phyloP scores from a whole-genome alignment of 2,888 invertebrate species.

The Pardosa pseudoannulata region DNA sequence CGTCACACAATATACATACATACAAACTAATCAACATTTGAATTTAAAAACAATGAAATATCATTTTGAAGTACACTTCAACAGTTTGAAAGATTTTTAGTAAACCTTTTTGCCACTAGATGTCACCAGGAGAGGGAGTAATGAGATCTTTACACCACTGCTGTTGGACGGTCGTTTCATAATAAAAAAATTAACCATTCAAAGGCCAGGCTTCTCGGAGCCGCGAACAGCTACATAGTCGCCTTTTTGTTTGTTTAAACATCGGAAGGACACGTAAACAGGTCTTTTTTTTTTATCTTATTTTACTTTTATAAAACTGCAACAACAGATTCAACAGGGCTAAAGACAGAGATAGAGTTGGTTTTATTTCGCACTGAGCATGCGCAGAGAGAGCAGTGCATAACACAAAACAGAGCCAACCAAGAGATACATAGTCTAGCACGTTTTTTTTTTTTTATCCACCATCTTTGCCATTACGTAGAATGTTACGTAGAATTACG shows the following conservation, averaged over 20 bases:
- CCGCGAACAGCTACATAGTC: constrained; percentile 46
- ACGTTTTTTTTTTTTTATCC: too few species aligned
- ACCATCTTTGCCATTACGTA: not conserved
- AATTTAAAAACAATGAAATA: constrained; percentile 32
- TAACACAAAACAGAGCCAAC: constrained; percentile 5
- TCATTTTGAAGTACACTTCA: not conserved
- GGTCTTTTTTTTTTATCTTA: constrained; percentile 29
- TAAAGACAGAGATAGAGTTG: constrained; percentile 16
- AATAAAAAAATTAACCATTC: constrained; percentile 64
- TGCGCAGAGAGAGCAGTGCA: constrained; percentile 12
- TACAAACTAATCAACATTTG: not conserved
- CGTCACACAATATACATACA: constrained; percentile 2
- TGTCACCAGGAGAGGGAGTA: not conserved
- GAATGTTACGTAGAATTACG: too few species aligned
- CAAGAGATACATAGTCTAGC: too few species aligned
- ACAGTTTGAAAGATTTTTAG: not conserved
- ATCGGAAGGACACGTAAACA: constrained; percentile 58
- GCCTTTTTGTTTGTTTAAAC: constrained; percentile 42
- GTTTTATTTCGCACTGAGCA: constrained; percentile 13
- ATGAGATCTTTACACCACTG: constrained; percentile 3
- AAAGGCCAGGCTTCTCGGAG: constrained; percentile 56
- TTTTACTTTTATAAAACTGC: constrained; percentile 51
- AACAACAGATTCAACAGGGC: constrained; percentile 59
- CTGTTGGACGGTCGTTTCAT: constrained; percentile 68
- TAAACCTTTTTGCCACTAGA: not conserved